Conservation (phyloP, 2,113 vertebrate species). For the Uria aalge region DNA sequence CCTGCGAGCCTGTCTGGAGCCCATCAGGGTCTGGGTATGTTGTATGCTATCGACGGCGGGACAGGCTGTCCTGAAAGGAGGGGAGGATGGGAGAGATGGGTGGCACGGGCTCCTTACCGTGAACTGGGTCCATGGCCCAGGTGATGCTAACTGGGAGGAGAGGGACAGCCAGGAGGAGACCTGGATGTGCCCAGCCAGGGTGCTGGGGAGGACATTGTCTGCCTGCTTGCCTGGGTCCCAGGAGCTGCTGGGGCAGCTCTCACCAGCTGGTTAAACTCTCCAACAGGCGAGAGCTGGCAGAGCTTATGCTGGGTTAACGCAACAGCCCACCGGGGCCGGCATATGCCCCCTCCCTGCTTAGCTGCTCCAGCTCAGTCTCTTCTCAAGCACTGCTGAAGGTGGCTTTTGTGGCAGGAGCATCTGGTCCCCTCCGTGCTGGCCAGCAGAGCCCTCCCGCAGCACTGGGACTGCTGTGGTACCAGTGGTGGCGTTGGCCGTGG, state of each 20-base stretch:
- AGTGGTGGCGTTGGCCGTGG: rapidly evolving
- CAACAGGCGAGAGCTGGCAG: not conserved
- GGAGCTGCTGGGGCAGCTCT: not conserved
- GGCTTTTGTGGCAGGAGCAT: not conserved
- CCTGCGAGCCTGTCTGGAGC: not conserved
- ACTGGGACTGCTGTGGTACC: not conserved
- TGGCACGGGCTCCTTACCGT: rapidly evolving
- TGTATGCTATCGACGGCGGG: not conserved
- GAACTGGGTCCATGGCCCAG: not conserved
- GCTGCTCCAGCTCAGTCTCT: not conserved
- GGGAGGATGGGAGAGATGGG: not conserved
- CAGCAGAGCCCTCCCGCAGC: not conserved
- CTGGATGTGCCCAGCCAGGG: not conserved
- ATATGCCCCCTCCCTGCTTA: not conserved
- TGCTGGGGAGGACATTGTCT: not conserved
- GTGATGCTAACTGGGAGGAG: not conserved
- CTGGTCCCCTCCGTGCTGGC: rapidly evolving
- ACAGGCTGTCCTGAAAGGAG: not conserved
- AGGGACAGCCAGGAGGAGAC: not conserved
- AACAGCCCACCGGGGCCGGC: not conserved
- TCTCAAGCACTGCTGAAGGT: not conserved
- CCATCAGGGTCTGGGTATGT: rapidly evolving
- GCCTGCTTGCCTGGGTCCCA: not conserved
- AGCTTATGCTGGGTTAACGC: not conserved
- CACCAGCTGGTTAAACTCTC: not conserved